These are phyloP conservation scores for Trissolcus basalis DNA, from an alignment of 1,140 invertebrate genomes.

Conservation along the genomic window DNA sequence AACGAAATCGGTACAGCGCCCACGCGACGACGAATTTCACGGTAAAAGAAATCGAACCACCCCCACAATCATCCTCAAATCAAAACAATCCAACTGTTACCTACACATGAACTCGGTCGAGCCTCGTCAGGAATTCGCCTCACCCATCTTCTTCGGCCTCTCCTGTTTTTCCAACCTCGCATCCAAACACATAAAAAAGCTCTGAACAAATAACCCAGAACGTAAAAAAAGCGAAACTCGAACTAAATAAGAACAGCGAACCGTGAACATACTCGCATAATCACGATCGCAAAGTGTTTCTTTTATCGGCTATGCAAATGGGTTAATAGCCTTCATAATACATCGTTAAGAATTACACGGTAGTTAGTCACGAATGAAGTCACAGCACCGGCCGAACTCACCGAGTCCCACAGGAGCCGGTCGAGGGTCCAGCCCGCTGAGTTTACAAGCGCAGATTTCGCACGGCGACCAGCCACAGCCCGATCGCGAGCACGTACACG, in stretches of 20 bases:
- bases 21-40: too few species aligned
- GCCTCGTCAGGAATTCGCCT: conserved; percentile 7
- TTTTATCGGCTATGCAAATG: conserved; percentile 53
- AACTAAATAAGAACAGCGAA: conserved; percentile 5
- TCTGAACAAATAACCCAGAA: too few species aligned
- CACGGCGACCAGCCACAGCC: conserved; percentile 14
- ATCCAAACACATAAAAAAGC: conserved; percentile 4
- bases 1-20: too few species aligned
- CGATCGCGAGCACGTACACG: background rate
- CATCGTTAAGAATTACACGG: conserved; percentile 55
- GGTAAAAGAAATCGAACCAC: background rate
- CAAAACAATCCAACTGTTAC: conserved; percentile 12
- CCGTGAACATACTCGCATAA: conserved; percentile 36
- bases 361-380: conserved; percentile 60
- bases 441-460: conserved; percentile 18
- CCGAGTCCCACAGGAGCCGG: conserved; percentile 15
- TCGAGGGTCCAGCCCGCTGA: background rate
- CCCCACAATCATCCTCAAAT: background rate
- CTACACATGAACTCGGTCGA: conserved; percentile 23
- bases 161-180: conserved; percentile 8
- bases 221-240: conserved; percentile 11
- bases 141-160: background rate
- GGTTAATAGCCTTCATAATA: conserved; percentile 59
- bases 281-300: conserved; percentile 41
- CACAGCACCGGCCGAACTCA: conserved; percentile 36